Conservation (phyloP, 2,888 invertebrate species). For the Eupelmus urozonus region DNA sequence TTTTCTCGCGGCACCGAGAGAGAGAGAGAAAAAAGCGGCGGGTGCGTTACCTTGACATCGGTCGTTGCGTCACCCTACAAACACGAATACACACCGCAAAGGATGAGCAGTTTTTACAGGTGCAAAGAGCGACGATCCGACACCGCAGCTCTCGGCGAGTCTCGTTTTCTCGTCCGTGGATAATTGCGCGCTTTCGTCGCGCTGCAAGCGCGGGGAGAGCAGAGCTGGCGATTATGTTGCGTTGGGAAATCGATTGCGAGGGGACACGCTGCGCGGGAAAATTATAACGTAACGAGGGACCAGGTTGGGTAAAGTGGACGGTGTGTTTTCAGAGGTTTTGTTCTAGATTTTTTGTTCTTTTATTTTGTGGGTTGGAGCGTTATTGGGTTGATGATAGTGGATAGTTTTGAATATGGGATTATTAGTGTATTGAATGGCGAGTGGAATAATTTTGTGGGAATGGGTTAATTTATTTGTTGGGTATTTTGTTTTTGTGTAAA, state of each 20-base stretch:
- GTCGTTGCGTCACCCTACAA: too few species aligned
- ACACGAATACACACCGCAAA: constrained; percentile 57
- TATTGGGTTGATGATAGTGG: too few species aligned
- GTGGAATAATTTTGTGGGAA: too few species aligned
- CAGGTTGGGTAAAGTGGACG: not conserved
- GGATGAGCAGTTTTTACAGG: constrained; percentile 59
- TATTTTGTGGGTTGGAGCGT: too few species aligned
- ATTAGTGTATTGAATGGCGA: too few species aligned
- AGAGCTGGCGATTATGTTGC: constrained; percentile 20
- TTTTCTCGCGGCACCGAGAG: too few species aligned
- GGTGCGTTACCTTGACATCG: constrained; percentile 62
- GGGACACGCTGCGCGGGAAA: not conserved
- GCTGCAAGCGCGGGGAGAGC: not conserved
- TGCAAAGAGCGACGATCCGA: not conserved
- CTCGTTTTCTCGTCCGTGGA: not conserved
- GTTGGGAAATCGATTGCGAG: constrained; percentile 36
- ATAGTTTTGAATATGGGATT: too few species aligned
- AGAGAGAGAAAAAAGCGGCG: too few species aligned
- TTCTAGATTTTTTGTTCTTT: not conserved
- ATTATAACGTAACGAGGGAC: constrained; percentile 13
- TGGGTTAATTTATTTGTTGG: too few species aligned
- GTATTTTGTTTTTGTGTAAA: too few species aligned
- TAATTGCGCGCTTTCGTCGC: constrained; percentile 26
- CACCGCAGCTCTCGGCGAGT: not conserved
- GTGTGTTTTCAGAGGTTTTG: not conserved